Conservation (phyloP, 2,797 vertebrate species). For the Chlorospingus semifuscus region DNA sequence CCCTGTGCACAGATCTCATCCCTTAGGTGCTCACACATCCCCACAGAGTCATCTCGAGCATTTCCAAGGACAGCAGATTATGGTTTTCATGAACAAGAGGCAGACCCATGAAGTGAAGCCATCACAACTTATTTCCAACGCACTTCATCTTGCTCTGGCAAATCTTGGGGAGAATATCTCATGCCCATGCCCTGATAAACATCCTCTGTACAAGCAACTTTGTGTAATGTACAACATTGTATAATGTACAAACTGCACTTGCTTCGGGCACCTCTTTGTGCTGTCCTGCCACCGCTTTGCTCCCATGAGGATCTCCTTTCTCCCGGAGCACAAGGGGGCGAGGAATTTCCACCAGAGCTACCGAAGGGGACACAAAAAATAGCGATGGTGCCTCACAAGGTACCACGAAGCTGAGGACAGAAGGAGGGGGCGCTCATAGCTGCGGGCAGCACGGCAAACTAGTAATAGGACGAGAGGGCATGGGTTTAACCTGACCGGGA, state of each 20-base stretch:
- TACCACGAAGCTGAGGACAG: rapidly evolving
- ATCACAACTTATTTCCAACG: rapidly evolving
- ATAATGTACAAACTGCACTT: background rate
- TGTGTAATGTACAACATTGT: rapidly evolving
- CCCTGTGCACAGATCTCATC: background rate
- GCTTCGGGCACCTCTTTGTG: rapidly evolving
- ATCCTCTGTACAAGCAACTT: rapidly evolving
- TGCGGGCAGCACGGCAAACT: rapidly evolving
- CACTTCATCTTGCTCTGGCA: background rate
- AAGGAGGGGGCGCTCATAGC: rapidly evolving
- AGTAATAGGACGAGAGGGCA: rapidly evolving
- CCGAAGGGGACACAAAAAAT: background rate
- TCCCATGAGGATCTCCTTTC: rapidly evolving
- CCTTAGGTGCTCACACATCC: rapidly evolving
- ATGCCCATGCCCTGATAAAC: background rate
- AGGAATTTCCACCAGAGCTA: background rate
- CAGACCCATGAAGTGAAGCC: background rate
- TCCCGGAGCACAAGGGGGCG: rapidly evolving
- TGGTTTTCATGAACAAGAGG: background rate
- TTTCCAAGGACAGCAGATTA: rapidly evolving
- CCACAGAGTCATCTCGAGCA: rapidly evolving
- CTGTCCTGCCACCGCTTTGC: rapidly evolving
- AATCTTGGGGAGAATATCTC: rapidly evolving
- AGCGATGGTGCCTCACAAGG: rapidly evolving
- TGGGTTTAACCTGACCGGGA: rapidly evolving